Percentiles rank a stretch among this genome's conserved stretches.
Conservation (phyloP, 2,113 vertebrate genomes). For the Malaclemys terrapin region DNA sequence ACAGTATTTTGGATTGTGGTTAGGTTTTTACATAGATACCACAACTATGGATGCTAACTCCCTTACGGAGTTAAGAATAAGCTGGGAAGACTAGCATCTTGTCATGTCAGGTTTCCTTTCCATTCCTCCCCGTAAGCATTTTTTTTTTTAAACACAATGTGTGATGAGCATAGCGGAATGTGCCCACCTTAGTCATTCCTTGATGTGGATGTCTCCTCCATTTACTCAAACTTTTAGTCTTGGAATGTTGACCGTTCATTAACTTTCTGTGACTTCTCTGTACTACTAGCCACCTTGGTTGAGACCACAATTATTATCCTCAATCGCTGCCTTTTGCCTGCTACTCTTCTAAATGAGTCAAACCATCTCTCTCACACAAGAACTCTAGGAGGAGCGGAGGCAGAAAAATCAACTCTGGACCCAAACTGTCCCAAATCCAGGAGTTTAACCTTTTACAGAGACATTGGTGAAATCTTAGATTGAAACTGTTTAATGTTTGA, state of each 20-base stretch:
- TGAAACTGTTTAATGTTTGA: not conserved
- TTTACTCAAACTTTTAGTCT: not conserved
- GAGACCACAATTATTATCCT: not conserved
- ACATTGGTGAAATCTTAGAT: not conserved
- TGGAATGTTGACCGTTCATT: not conserved
- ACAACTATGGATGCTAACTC: not conserved
- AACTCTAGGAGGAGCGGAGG: not conserved
- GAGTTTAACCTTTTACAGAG: not conserved
- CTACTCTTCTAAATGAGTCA: not conserved
- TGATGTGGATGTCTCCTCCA: too few relatives aligned
- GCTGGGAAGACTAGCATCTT: not conserved
- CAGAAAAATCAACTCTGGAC: not conserved
- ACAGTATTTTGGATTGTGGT: not conserved
- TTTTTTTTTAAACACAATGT: too few relatives aligned
- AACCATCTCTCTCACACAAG: rapidly evolving
- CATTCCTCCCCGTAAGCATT: not conserved
- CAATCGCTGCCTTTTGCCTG: not conserved
- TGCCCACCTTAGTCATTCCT: too few relatives aligned
- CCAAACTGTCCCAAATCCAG: not conserved
- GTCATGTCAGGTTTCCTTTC: not conserved
- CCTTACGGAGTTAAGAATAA: not conserved
- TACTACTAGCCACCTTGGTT: not conserved
- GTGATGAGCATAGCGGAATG: too few relatives aligned
- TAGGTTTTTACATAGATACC: rapidly evolving
- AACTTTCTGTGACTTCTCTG: not conserved